Evolutionary conservation across 2,113 vertebrate genomes (phyloP).

Genomic region (Phylloscopus whistleri): DNA sequence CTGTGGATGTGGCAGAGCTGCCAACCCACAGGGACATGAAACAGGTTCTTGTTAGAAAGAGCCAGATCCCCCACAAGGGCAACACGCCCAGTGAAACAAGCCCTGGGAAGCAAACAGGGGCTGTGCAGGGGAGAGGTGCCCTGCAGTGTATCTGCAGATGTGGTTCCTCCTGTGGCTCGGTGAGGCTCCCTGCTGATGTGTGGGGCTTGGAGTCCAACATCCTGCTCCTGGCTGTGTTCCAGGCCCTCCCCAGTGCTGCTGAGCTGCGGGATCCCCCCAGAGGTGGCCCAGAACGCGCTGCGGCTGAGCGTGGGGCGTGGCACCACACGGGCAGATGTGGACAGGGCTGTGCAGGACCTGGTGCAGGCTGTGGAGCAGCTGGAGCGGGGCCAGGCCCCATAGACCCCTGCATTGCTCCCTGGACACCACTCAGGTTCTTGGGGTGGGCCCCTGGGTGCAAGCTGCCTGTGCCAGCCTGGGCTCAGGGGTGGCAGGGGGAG

Average conservation of each 20-base stretch:
- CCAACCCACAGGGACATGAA: accelerated
- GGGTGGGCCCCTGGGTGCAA: not conserved
- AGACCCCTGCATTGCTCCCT: accelerated
- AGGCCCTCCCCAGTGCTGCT: slow-evolving; percentile 91
- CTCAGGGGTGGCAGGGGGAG: not conserved
- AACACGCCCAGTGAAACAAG: not conserved
- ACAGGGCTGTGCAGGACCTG: slow-evolving; percentile 85
- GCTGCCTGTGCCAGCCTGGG: not conserved
- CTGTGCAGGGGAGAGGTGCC: not conserved
- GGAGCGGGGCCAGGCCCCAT: slow-evolving; percentile 2
- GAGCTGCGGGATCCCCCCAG: slow-evolving; percentile 78
- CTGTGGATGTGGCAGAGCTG: not conserved
- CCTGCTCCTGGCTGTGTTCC: not conserved
- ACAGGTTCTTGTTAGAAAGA: not conserved
- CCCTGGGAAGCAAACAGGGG: not conserved
- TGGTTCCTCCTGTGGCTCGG: accelerated
- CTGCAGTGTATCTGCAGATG: not conserved
- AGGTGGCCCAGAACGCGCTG: slow-evolving; percentile 84
- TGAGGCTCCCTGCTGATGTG: not conserved
- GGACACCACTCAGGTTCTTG: not conserved
- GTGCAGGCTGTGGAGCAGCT: slow-evolving; percentile 77
- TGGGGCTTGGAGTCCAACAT: not conserved
- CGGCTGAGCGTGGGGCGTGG: slow-evolving; percentile 88
- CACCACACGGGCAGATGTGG: slow-evolving; percentile 83
- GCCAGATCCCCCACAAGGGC: not conserved